These are phyloP conservation scores for Saccostrea glomerata DNA, from an alignment of 1,140 invertebrate species.

Conservation along the genomic window DNA sequence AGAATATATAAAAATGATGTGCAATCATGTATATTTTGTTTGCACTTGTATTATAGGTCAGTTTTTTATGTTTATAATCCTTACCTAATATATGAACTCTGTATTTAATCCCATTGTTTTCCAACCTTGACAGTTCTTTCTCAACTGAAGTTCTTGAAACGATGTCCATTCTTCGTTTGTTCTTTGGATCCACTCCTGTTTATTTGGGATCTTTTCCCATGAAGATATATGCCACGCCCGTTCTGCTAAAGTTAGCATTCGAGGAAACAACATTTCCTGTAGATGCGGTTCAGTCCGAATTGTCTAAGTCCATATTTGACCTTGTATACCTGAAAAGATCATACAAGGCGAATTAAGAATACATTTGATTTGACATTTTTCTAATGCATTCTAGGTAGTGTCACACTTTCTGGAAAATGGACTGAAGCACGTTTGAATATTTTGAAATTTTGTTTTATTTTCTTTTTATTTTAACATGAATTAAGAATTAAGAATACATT, in stretches of 20 bases:
- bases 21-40: too few species aligned
- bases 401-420: too few species aligned
- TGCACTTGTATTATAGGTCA: too few species aligned
- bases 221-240: constrained; percentile 70
- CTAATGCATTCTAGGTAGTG: too few species aligned
- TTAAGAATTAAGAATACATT: too few species aligned
- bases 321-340: constrained; percentile 68
- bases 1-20: too few species aligned
- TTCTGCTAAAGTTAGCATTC: constrained; percentile 73
- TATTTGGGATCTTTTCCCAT: constrained; percentile 64
- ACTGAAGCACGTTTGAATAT: too few species aligned
- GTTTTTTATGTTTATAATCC: too few species aligned
- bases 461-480: too few species aligned
- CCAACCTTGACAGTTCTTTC: constrained; percentile 64
- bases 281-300: constrained; percentile 64
- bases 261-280: constrained; percentile 70
- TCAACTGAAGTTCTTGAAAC: constrained; percentile 69
- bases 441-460: too few species aligned
- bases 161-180: constrained; percentile 58
- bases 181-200: not conserved
- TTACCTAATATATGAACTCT: too few species aligned
- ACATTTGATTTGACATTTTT: too few species aligned
- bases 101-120: constrained; percentile 62
- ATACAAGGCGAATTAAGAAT: not conserved
- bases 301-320: constrained; percentile 71